Percentiles rank a stretch among this genome's conserved stretches.
Evolutionary conservation across 1,140 invertebrate species (phyloP).

Genomic region (Lithobius niger): DNA sequence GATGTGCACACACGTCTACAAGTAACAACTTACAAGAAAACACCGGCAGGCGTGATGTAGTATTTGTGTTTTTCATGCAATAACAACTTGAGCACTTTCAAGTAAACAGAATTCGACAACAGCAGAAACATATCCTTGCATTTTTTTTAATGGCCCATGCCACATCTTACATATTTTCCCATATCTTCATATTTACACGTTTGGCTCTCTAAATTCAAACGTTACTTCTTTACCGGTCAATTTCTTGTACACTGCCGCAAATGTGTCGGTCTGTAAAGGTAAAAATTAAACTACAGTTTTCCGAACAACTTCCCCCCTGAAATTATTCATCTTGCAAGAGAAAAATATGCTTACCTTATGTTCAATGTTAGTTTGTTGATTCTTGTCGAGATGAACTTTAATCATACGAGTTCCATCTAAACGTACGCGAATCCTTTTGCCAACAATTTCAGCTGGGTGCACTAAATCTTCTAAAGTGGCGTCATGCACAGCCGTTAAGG

Average conservation of each 20-base stretch:
- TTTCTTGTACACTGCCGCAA: slow-evolving; percentile 96
- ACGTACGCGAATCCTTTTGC: slow-evolving; percentile 91
- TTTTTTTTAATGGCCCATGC: no score
- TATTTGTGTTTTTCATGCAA: no score
- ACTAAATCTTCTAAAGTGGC: slow-evolving; percentile 93
- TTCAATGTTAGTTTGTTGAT: slow-evolving; percentile 97
- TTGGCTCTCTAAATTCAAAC: slow-evolving; percentile 98
- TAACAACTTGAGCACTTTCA: no score
- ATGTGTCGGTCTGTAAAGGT: slow-evolving; percentile 85
- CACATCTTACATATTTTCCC: slow-evolving; percentile 6
- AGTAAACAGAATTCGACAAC: no score
- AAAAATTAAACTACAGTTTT: no score
- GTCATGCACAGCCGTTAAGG: slow-evolving; percentile 94
- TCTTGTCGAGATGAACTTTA: slow-evolving; percentile 98
- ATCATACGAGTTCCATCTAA: slow-evolving; percentile 90
- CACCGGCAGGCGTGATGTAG: no score
- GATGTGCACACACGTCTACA: no score
- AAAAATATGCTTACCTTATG: slow-evolving; percentile 88
- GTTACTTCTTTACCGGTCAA: slow-evolving; percentile 95
- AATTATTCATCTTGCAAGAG: no score
- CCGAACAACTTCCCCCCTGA: no score
- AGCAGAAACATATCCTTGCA: no score
- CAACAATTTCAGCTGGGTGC: slow-evolving; percentile 98
- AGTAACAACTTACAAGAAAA: no score
- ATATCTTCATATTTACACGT: slow-evolving; percentile 51